phyloP scores from a whole-genome alignment of 2,113 vertebrate genomes.

The Anoplopoma fimbria region DNA sequence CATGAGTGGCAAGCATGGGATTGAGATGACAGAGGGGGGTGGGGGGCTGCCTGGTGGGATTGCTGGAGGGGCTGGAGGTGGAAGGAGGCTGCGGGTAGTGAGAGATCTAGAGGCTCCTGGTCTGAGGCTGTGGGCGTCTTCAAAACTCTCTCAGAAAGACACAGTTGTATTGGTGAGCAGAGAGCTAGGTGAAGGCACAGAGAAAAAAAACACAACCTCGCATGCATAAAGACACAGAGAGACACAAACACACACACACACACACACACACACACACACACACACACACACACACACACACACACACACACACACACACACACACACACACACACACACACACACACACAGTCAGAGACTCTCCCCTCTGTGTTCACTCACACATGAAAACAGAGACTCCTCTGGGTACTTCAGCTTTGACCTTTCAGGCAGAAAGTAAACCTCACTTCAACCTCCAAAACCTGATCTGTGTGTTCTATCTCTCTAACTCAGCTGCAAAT shows the following conservation, averaged over 20 bases:
- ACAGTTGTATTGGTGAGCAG: slow-evolving; percentile 39
- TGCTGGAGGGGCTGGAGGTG: slow-evolving; percentile 43
- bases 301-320: slow-evolving; percentile 3
- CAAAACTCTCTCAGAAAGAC: slow-evolving; percentile 53
- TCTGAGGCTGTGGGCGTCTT: slow-evolving; percentile 35
- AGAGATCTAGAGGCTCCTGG: slow-evolving; percentile 52
- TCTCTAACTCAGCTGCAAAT: background rate
- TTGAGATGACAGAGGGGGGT: slow-evolving; percentile 32
- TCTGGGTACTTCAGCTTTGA: slow-evolving; percentile 38
- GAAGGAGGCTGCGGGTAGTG: slow-evolving; percentile 14
- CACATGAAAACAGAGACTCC: slow-evolving; percentile 24
- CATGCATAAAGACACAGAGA: slow-evolving; percentile 26
- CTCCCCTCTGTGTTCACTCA: background rate
- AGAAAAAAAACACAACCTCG: slow-evolving; percentile 21
- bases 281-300: slow-evolving; percentile 20
- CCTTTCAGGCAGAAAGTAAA: slow-evolving; percentile 42
- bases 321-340: slow-evolving; percentile 19
- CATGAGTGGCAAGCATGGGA: slow-evolving; percentile 29
- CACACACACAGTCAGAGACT: slow-evolving; percentile 8
- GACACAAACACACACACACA: slow-evolving; percentile 20
- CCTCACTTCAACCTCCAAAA: slow-evolving; percentile 49
- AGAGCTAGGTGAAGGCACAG: slow-evolving; percentile 29
- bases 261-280: slow-evolving; percentile 13
- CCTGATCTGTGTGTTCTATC: background rate
- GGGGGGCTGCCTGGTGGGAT: slow-evolving; percentile 25